phyloP scores from a whole-genome alignment of 92 coral and sea anemone genomes.

The Parazoanthus atlanticus region DNA sequence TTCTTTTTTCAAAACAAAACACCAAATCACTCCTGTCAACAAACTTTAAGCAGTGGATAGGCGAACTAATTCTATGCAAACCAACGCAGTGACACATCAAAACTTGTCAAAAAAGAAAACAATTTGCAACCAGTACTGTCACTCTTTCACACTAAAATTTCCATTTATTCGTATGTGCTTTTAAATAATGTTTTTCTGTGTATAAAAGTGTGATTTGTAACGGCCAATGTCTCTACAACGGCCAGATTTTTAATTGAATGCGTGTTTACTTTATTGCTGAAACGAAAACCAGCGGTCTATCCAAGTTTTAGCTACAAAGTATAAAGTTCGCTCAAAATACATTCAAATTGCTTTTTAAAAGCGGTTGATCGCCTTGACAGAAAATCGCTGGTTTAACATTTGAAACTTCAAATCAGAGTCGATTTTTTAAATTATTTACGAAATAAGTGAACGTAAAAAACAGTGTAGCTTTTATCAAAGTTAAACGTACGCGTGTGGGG shows the following conservation, averaged over 20 bases:
- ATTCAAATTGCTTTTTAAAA: not conserved
- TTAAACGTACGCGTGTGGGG: not conserved
- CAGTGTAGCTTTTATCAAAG: not conserved
- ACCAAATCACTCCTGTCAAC: constrained; percentile 17
- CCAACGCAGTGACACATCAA: not conserved
- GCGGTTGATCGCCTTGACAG: not conserved
- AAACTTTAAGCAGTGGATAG: constrained; percentile 16
- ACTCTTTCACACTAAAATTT: not conserved
- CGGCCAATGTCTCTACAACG: constrained; percentile 24
- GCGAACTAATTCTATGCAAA: constrained; percentile 11
- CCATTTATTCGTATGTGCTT: not conserved
- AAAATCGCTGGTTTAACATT: not conserved
- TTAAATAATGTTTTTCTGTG: not conserved
- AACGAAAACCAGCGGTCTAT: constrained; percentile 16
- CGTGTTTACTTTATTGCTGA: constrained; percentile 21
- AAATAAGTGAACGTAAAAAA: not conserved
- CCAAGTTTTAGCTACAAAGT: constrained; percentile 26
- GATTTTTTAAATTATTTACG: constrained; percentile 15
- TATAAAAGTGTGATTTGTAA: constrained; percentile 3
- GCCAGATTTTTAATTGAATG: constrained; percentile 29
- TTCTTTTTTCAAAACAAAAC: not conserved
- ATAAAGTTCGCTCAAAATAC: not conserved
- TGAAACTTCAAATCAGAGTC: not conserved
- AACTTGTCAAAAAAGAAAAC: no score
- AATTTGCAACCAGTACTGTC: not conserved